phyloP scores from a whole-genome alignment of 2,113 vertebrate species.

The Anguilla japonica region DNA sequence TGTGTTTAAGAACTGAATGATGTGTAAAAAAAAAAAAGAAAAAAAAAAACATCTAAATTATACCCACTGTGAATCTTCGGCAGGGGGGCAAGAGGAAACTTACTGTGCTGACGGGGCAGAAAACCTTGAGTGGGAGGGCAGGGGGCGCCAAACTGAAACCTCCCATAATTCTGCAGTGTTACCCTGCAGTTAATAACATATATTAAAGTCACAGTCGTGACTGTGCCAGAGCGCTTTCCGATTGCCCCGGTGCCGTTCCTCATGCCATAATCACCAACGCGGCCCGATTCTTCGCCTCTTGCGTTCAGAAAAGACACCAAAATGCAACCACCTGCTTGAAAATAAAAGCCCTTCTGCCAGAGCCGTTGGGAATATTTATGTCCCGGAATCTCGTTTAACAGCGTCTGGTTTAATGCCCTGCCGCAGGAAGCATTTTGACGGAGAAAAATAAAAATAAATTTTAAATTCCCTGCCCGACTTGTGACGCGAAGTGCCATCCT shows the following conservation, averaged over 20 bases:
- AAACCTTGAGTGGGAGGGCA: background rate
- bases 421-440: background rate
- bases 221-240: background rate
- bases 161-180: background rate
- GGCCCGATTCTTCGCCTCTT: background rate
- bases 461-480: background rate
- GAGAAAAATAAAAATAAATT: background rate
- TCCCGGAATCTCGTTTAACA: background rate
- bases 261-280: background rate
- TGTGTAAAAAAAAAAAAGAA: background rate
- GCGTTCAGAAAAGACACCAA: background rate
- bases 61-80: background rate
- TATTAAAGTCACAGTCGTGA: background rate
- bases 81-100: background rate
- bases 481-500: background rate
- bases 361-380: background rate
- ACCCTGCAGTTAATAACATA: background rate
- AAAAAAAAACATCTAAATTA: background rate
- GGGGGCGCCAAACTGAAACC: background rate
- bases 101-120: background rate
- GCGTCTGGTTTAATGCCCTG: background rate
- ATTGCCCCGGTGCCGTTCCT: background rate
- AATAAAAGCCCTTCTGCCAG: background rate
- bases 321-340: background rate
- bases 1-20: slow-evolving; percentile 4